Evolutionary conservation across 2,888 invertebrate species (phyloP), one percentile per base, ranked within the genome.

Genomic region (Amphipoea oculea): DNA sequence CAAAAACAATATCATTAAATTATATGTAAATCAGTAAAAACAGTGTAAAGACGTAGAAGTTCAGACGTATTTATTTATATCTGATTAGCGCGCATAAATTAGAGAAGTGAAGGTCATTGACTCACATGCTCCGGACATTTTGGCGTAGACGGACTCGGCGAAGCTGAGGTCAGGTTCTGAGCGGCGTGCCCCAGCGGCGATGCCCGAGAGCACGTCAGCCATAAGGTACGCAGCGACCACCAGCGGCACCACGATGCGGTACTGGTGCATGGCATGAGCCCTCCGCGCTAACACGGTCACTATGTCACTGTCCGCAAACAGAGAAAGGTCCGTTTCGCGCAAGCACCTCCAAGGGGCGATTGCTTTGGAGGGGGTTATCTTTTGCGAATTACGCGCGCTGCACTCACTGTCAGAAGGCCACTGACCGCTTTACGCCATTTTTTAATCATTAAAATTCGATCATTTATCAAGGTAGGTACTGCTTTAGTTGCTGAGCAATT

Each of bases 41-140:
- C 9, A 51, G 17, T 63, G 17, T 14, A 65, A 36, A 42, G 14
- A 36, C 14, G 11, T 57, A 36, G 9, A 66, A 70, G 57, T 48
- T 36, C 54, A 36, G 29, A 54, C n/a, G 57, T 60, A 60, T 75
- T 63, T 70, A 70, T 77, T 63, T 68, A 68, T 77, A 76, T 73
- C 57, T 65, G 68, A 85, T 69, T 60, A 73, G 36, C 74, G 66
- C 62, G 82, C 67, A 81, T 87, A 84, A 83, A 88, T 86, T 72
- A 89, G 79, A 76, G 76, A 88, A 83, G 79, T 88, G 78, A 90
- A 91, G 90, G 88, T 88, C 88, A 83, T 85, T 76, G 84, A 96
- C 96, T 96, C 89, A 97, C 97, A 97, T 93, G 96, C 96, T 87
- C 95, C 92, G 81, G 97, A 97, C 86, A 97, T 89, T 89, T 93